phyloP scores from a whole-genome alignment of 2,888 invertebrate genomes.

The Opisthograptis luteolata region DNA sequence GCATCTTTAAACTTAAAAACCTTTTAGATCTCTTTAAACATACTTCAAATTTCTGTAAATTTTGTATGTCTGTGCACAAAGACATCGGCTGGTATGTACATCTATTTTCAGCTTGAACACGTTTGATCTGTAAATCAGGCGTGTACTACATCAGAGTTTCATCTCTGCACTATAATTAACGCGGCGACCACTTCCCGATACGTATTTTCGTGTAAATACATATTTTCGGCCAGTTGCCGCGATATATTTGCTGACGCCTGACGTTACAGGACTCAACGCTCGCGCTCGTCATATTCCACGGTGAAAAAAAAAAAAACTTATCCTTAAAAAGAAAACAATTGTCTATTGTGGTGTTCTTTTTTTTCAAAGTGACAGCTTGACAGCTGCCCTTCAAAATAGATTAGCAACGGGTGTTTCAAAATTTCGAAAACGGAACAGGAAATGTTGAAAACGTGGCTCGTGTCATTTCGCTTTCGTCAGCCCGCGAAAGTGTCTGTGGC shows the following conservation, averaged over 20 bases:
- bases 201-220: conserved; percentile 63
- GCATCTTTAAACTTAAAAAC: too few species aligned
- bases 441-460: conserved; percentile 53
- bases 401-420: conserved; percentile 30
- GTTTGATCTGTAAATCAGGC: conserved; percentile 23
- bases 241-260: conserved; percentile 60
- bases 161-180: conserved; percentile 62
- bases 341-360: conserved; percentile 12
- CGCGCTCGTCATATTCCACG: conserved; percentile 60
- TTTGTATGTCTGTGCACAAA: too few species aligned
- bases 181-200: conserved; percentile 67
- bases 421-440: conserved; percentile 55
- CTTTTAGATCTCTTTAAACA: too few species aligned
- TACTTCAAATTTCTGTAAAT: too few species aligned
- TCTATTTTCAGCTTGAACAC: background rate
- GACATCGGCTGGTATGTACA: background rate
- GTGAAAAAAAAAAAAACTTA: conserved; percentile 40
- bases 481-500: conserved; percentile 52
- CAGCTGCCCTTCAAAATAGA: conserved; percentile 26
- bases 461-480: conserved; percentile 54
- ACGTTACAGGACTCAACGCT: conserved; percentile 67
- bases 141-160: conserved; percentile 30
- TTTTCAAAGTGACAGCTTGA: conserved; percentile 17
- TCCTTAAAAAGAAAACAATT: background rate
- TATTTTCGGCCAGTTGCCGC: conserved; percentile 63